phyloP scores from a whole-genome alignment of 2,797 vertebrate genomes.

The Gymnoscopelus microlampas region DNA sequence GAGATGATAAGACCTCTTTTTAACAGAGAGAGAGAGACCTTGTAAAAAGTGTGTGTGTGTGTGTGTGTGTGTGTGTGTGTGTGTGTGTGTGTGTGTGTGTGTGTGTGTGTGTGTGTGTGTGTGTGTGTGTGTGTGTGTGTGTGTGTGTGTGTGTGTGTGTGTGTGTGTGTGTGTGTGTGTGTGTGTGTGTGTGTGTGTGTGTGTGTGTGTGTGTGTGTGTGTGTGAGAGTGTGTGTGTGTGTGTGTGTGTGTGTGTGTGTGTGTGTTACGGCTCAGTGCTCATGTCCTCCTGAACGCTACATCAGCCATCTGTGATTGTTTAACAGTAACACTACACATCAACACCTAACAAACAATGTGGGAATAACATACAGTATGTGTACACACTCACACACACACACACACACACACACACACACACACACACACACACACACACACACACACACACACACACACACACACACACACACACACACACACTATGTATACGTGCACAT shows the following conservation, averaged over 20 bases:
- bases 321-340: no score
- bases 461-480: constrained; percentile 7
- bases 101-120: constrained; percentile 11
- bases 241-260: background rate
- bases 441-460: background rate
- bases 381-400: background rate
- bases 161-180: no score
- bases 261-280: no score
- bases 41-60: background rate
- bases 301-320: no score
- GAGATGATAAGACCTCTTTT: no score
- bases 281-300: no score
- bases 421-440: constrained; percentile 8
- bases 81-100: background rate
- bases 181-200: no score
- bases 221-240: background rate
- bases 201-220: constrained; percentile 13
- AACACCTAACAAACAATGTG: no score
- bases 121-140: background rate
- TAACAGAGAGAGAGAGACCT: no score
- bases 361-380: no score
- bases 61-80: no score
- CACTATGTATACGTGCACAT: background rate
- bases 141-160: background rate
- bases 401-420: constrained; percentile 8